Evolutionary conservation across 2,888 invertebrate genomes (phyloP).

Genomic region (Cheilosia pagana): DNA sequence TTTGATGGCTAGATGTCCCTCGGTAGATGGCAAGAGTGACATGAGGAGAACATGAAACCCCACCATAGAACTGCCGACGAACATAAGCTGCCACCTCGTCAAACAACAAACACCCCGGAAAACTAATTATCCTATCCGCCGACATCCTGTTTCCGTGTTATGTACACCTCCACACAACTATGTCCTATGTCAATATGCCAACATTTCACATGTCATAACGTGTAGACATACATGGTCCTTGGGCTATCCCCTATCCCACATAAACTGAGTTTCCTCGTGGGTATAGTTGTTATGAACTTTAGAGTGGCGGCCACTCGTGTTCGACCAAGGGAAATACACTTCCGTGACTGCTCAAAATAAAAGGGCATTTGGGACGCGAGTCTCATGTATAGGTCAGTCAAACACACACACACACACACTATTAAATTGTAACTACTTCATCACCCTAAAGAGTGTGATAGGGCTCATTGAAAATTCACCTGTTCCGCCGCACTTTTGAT

Average conservation of each 20-base stretch:
- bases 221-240: neutral
- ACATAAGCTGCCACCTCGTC: too few species aligned
- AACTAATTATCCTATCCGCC: neutral
- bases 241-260: too few species aligned
- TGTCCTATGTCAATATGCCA: neutral
- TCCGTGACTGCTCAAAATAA: neutral
- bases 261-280: neutral
- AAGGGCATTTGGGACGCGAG: neutral
- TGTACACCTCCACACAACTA: neutral
- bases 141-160: conserved; percentile 1
- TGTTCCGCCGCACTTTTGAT: neutral
- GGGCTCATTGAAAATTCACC: neutral
- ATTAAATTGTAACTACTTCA: too few species aligned
- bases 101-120: neutral
- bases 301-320: neutral
- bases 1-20: too few species aligned
- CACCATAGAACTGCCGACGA: too few species aligned
- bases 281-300: conserved; percentile 1
- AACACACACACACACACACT: neutral
- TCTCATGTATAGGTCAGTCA: neutral
- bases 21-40: too few species aligned
- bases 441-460: neutral
- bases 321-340: neutral
- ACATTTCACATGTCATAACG: neutral
- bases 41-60: too few species aligned